These are phyloP conservation scores for Misgurnus anguillicaudatus DNA, from an alignment of 2,113 vertebrate species.

Conservation along the genomic window DNA sequence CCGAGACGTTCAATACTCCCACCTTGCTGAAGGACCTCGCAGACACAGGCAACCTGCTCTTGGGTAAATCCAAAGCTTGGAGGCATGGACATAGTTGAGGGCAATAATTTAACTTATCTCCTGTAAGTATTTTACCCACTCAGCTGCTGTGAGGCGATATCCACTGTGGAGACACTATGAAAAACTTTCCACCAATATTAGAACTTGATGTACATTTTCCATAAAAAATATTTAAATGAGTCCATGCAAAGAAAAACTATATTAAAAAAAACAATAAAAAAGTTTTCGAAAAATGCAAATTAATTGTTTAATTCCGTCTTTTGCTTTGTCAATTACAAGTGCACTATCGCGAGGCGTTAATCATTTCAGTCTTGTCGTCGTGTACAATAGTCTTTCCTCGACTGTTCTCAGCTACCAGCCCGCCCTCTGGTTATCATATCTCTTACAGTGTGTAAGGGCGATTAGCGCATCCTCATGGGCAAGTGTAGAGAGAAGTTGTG, in stretches of 20 bases:
- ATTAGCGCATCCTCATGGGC: conserved; percentile 46
- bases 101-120: conserved; percentile 54
- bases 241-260: not conserved
- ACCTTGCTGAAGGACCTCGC: conserved; percentile 90
- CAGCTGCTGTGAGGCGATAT: not conserved
- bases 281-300: conserved; percentile 11
- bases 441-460: conserved; percentile 37
- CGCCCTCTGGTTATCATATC: conserved; percentile 55
- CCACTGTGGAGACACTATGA: conserved; percentile 2
- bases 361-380: conserved; percentile 44
- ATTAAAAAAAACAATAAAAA: not conserved
- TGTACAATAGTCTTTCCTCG: conserved; percentile 52
- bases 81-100: conserved; percentile 86
- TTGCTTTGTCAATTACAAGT: conserved; percentile 29
- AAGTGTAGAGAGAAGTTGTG: conserved; percentile 49
- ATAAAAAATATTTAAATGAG: not conserved
- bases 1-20: conserved; percentile 90
- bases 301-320: conserved; percentile 24
- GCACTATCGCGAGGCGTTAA: conserved; percentile 28
- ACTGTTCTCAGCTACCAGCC: conserved; percentile 46
- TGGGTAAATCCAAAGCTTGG: conserved; percentile 92
- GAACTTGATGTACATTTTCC: not conserved
- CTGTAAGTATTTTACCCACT: conserved; percentile 31
- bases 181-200: not conserved
- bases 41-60: conserved; percentile 91